Conservation (phyloP, 2,888 invertebrate genomes). For the Hipparchia sbordonii region DNA sequence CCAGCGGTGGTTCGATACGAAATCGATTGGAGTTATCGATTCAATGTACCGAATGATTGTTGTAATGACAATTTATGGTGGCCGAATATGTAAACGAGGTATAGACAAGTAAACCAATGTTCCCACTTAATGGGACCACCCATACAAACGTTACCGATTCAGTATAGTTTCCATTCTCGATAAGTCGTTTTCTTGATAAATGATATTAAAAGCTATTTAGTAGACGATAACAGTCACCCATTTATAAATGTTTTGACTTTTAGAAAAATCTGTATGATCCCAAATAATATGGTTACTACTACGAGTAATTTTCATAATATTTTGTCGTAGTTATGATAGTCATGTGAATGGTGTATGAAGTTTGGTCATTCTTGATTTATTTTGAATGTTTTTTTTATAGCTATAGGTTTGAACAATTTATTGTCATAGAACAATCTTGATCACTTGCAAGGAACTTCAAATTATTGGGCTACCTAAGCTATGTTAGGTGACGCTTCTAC, state of each 20-base stretch:
- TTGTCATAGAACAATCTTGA: too few relatives aligned
- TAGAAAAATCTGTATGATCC: neutral
- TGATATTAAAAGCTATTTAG: conserved; percentile 31
- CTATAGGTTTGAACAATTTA: too few relatives aligned
- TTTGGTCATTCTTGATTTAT: too few relatives aligned
- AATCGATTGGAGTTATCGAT: conserved; percentile 53
- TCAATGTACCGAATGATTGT: conserved; percentile 72
- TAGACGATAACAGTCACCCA: conserved; percentile 9
- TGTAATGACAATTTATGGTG: conserved; percentile 79
- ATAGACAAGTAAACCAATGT: conserved; percentile 61
- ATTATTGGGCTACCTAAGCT: too few relatives aligned
- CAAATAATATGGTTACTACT: neutral
- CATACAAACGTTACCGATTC: conserved; percentile 17
- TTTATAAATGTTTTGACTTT: conserved; percentile 16
- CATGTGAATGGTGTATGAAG: too few relatives aligned
- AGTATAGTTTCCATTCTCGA: conserved; percentile 15
- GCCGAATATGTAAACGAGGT: conserved; percentile 74
- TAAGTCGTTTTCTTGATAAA: conserved; percentile 27
- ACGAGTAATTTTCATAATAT: neutral
- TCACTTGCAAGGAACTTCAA: too few relatives aligned
- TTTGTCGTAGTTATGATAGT: too few relatives aligned
- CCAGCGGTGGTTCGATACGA: conserved; percentile 61
- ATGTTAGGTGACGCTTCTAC: too few relatives aligned
- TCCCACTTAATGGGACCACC: conserved; percentile 70
- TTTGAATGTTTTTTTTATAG: too few relatives aligned